Percentiles rank a stretch among this genome's conserved stretches.
phyloP scores from a whole-genome alignment of 1,140 invertebrate species.

The Apis laboriosa region DNA sequence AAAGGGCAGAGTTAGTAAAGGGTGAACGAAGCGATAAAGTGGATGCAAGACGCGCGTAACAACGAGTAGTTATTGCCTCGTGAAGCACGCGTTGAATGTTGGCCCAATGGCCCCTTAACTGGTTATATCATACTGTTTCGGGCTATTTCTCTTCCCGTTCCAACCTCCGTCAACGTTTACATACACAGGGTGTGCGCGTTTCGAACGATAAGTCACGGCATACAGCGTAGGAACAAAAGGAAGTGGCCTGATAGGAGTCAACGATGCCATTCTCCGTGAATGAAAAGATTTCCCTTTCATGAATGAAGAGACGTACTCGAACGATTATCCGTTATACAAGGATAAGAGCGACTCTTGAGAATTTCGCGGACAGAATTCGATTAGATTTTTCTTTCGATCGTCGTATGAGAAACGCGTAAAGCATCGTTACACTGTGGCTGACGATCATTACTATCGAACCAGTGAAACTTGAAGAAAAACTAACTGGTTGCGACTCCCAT shows the following conservation, averaged over 20 bases:
- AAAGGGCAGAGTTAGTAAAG: constrained; percentile 19
- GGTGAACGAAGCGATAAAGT: constrained; percentile 13
- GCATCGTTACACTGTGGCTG: background rate
- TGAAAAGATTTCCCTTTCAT: background rate
- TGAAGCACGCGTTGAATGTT: constrained; percentile 53
- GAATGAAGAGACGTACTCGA: background rate
- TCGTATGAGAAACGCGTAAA: background rate
- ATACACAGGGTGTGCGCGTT: constrained; percentile 28
- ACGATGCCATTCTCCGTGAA: background rate
- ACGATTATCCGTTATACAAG: background rate
- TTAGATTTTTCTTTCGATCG: background rate
- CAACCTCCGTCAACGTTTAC: constrained; percentile 54
- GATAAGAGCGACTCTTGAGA: background rate
- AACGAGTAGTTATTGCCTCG: constrained; percentile 32
- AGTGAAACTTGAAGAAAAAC: constrained; percentile 58
- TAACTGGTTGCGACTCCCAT: constrained; percentile 46
- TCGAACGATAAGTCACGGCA: constrained; percentile 44
- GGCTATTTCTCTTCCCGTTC: constrained; percentile 48
- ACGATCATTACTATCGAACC: background rate
- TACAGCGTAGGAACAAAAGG: background rate
- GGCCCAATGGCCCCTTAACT: constrained; percentile 61
- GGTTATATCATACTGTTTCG: constrained; percentile 64
- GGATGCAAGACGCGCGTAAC: constrained; percentile 1
- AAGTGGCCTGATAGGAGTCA: background rate
- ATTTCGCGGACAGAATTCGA: background rate